phyloP scores from a whole-genome alignment of 2,113 vertebrate genomes.

The Menidia beryllina region DNA sequence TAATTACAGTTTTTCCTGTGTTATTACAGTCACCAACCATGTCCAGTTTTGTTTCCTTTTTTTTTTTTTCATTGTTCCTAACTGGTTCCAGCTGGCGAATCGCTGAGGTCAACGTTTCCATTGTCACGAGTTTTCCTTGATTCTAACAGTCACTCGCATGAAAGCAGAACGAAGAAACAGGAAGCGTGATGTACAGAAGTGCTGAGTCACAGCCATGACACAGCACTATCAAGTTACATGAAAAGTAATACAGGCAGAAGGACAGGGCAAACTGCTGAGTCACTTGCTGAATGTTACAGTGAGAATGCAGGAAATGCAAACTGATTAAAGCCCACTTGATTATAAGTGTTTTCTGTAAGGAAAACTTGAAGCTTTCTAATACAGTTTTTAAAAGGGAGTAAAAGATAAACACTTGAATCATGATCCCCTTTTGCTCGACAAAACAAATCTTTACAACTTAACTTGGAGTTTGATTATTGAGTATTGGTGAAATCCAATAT shows the following conservation, averaged over 20 bases:
- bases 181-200: not conserved
- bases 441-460: too few species aligned
- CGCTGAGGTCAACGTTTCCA: not conserved
- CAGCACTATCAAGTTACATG: conserved; percentile 12
- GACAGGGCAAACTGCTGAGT: conserved; percentile 6
- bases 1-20: too few species aligned
- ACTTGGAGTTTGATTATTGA: too few species aligned
- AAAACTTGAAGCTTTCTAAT: too few species aligned
- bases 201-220: conserved; percentile 60
- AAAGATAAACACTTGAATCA: too few species aligned
- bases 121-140: conserved; percentile 15
- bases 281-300: not conserved
- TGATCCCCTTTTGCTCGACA: too few species aligned
- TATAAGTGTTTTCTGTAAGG: not conserved
- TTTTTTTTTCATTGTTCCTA: conserved; percentile 1
- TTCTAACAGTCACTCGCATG: too few species aligned
- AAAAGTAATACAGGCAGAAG: not conserved
- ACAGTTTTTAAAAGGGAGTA: too few species aligned
- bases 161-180: conserved; percentile 1
- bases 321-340: not conserved
- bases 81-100: conserved; percentile 43
- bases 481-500: too few species aligned
- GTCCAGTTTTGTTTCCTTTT: conserved; percentile 19
- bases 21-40: not conserved
- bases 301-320: not conserved